phyloP scores from a whole-genome alignment of 2,888 invertebrate genomes.

The Acrocyrtus sp. region DNA sequence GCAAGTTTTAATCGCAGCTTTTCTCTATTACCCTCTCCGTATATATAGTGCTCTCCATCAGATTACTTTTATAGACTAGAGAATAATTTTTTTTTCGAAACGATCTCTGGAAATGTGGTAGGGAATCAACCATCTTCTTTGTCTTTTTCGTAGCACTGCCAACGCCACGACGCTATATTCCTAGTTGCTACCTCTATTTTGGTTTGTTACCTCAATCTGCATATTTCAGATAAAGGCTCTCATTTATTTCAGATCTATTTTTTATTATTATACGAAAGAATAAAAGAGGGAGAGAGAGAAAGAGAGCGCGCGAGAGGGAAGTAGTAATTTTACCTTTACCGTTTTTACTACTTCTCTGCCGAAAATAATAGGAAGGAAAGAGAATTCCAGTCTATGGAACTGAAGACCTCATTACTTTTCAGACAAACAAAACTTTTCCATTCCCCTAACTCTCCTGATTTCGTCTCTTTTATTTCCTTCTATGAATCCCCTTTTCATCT shows the following conservation, averaged over 20 bases:
- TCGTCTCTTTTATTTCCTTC: slow-evolving; percentile 39
- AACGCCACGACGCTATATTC: background rate
- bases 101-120: too few relatives aligned
- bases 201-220: slow-evolving; percentile 7
- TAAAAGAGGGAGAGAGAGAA: slow-evolving; percentile 8
- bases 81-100: slow-evolving; percentile 39
- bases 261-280: too few relatives aligned
- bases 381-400: slow-evolving; percentile 33
- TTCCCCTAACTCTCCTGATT: slow-evolving; percentile 45
- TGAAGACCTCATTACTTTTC: slow-evolving; percentile 50
- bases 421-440: slow-evolving; percentile 47
- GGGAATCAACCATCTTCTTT: background rate
- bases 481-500: slow-evolving; percentile 35
- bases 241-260: too few relatives aligned
- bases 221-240: background rate
- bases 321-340: slow-evolving; percentile 37
- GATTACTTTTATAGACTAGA: slow-evolving; percentile 37
- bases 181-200: too few relatives aligned
- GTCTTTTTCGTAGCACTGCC: slow-evolving; percentile 1
- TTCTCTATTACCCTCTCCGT: too few relatives aligned
- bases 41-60: slow-evolving; percentile 24
- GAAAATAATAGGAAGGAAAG: slow-evolving; percentile 17
- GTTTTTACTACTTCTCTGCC: slow-evolving; percentile 28
- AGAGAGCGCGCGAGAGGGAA: too few relatives aligned
- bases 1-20: slow-evolving; percentile 30